A percentile compares a stretch with the other conserved stretches of the same genome.
Conservation (phyloP, 2,797 vertebrate species). For the Danionella dracula region DNA sequence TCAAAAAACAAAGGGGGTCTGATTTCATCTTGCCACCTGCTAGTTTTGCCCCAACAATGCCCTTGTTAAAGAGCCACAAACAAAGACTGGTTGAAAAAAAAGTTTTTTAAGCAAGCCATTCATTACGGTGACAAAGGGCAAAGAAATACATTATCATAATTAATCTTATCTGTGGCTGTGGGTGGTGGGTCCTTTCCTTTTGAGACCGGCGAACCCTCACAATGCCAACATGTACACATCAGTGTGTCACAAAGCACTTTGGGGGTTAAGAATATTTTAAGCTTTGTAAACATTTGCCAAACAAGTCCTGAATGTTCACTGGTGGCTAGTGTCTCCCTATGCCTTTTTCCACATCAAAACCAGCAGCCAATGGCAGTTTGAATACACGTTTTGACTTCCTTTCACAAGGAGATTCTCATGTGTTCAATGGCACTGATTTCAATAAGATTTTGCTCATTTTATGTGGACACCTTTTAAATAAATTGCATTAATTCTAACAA, state of each 20-base stretch:
- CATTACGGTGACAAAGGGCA: conserved; percentile 89
- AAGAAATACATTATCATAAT: conserved; percentile 98
- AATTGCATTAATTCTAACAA: background rate
- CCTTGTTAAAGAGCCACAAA: conserved; percentile 81
- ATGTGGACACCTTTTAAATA: background rate
- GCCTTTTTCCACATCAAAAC: conserved; percentile 37
- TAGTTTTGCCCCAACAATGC: conserved; percentile 79
- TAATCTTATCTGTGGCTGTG: conserved; percentile 88
- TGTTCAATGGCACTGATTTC: conserved; percentile 9
- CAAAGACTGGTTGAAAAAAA: conserved; percentile 83
- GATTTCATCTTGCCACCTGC: conserved; percentile 85
- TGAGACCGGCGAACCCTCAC: conserved; percentile 68
- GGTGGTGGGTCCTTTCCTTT: conserved; percentile 78
- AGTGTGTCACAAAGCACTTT: conserved; percentile 58
- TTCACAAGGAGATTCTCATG: background rate
- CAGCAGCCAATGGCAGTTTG: conserved; percentile 22
- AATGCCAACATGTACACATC: conserved; percentile 67
- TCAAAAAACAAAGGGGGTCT: conserved; percentile 53
- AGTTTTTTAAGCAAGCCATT: conserved; percentile 85
- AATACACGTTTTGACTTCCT: conserved; percentile 33
- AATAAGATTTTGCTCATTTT: background rate
- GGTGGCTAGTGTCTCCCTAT: conserved; percentile 27
- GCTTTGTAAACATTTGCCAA: conserved; percentile 64
- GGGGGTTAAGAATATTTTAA: conserved; percentile 64
- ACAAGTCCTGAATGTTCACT: conserved; percentile 48